Conservation (phyloP, 1,140 invertebrate species). For the Orius laevigatus region DNA sequence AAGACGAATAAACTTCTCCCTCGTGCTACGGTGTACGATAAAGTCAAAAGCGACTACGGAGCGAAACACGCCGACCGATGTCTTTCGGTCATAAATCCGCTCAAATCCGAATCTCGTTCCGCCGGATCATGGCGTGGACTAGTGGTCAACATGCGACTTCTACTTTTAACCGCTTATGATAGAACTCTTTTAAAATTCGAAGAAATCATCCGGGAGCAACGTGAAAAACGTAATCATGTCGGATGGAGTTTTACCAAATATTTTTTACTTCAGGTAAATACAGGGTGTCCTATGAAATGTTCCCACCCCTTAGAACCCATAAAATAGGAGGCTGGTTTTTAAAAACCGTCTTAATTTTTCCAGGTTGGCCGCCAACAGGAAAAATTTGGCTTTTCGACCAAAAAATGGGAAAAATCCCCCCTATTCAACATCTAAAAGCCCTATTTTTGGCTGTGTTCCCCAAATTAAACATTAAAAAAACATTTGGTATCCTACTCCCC, state of each 20-base stretch:
- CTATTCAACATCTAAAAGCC: too few species aligned
- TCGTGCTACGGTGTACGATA: conserved; percentile 83
- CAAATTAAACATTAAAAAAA: too few species aligned
- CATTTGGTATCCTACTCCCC: too few species aligned
- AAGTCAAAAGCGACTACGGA: conserved; percentile 85
- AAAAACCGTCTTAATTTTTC: too few species aligned
- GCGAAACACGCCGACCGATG: conserved; percentile 75
- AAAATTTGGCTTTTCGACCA: too few species aligned
- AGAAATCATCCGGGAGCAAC: conserved; percentile 73
- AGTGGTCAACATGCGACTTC: conserved; percentile 60
- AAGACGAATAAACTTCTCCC: conserved; percentile 84
- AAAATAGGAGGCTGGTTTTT: too few species aligned
- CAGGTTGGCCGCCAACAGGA: neutral
- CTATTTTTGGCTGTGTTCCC: too few species aligned
- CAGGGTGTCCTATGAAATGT: too few species aligned
- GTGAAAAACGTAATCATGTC: conserved; percentile 75
- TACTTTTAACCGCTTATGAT: conserved; percentile 77
- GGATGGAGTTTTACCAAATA: conserved; percentile 92
- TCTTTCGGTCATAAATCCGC: conserved; percentile 77
- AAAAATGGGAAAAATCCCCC: too few species aligned
- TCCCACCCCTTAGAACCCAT: too few species aligned
- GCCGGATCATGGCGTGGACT: conserved; percentile 78
- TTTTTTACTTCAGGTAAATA: conserved; percentile 69
- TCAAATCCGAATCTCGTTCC: conserved; percentile 71
- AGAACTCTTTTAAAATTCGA: conserved; percentile 72